Conservation (phyloP, 2,888 invertebrate species). For the Ariolimax columbianus region DNA sequence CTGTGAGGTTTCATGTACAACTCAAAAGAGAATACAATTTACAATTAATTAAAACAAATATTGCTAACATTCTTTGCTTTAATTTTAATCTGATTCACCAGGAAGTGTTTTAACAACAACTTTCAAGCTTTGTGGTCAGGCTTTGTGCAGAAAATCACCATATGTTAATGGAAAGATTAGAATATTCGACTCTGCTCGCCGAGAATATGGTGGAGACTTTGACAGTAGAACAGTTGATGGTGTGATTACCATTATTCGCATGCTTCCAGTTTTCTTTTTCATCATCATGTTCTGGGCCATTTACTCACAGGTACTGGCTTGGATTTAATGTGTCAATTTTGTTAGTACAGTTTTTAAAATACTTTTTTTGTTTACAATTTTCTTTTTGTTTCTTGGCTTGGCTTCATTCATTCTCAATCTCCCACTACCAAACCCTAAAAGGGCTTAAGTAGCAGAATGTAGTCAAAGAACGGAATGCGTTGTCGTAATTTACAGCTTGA, state of each 20-base stretch:
- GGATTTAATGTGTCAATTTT: background rate
- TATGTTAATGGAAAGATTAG: constrained; percentile 24
- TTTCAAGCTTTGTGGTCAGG: constrained; percentile 60
- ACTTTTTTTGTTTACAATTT: background rate
- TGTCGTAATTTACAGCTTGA: no score
- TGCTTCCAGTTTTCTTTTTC: constrained; percentile 69
- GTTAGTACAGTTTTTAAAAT: background rate
- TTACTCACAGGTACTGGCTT: constrained; percentile 69
- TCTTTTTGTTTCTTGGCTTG: no score
- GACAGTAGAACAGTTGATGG: constrained; percentile 66
- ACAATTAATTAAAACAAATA: background rate
- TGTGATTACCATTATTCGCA: constrained; percentile 63
- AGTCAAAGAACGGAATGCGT: no score
- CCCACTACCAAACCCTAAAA: no score
- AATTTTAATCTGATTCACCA: constrained; percentile 25
- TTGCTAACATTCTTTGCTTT: background rate
- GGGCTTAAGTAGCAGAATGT: no score
- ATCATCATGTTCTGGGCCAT: constrained; percentile 72
- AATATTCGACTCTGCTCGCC: constrained; percentile 56
- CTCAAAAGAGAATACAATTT: background rate
- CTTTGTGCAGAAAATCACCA: constrained; percentile 43
- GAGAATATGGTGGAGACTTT: constrained; percentile 65
- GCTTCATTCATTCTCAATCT: no score
- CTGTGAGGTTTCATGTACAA: no score
- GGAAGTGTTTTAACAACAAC: constrained; percentile 63